phyloP scores from a whole-genome alignment of 2,888 invertebrate species.

The Pinctada fucata region DNA sequence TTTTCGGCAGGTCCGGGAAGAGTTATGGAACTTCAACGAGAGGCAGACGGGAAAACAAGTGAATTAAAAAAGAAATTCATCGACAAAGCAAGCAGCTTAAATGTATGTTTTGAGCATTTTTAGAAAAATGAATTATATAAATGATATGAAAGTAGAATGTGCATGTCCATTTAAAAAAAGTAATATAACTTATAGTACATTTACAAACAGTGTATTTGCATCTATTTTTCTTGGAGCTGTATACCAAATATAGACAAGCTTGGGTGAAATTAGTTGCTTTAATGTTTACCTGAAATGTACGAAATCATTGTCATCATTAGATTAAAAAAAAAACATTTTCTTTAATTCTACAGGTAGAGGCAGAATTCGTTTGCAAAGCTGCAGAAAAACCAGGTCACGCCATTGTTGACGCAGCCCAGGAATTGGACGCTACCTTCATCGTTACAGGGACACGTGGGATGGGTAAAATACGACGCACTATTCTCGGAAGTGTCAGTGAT shows the following conservation, averaged over 20 bases:
- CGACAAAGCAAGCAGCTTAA: constrained; percentile 32
- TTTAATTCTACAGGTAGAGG: constrained; percentile 29
- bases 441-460: constrained; percentile 35
- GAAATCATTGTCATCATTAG: no score
- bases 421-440: constrained; percentile 37
- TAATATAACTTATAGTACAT: no score
- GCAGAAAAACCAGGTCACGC: constrained; percentile 41
- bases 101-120: background rate
- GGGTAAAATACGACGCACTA: constrained; percentile 37
- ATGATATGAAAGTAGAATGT: no score
- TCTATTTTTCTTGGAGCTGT: no score
- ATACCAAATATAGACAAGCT: no score
- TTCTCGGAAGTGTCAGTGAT: constrained; percentile 41
- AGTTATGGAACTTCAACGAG: constrained; percentile 36
- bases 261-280: no score
- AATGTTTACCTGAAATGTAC: no score
- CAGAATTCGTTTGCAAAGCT: constrained; percentile 26
- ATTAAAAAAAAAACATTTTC: no score
- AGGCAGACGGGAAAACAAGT: constrained; percentile 35
- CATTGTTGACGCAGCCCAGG: constrained; percentile 33
- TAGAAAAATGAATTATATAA: no score
- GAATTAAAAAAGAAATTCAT: constrained; percentile 36
- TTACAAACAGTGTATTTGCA: no score
- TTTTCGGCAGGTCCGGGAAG: constrained; percentile 30
- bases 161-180: no score